A percentile compares a stretch with the other conserved stretches of the same genome.
These are phyloP conservation scores for Acipenser ruthenus DNA, from an alignment of 2,797 vertebrate genomes.

Conservation along the genomic window DNA sequence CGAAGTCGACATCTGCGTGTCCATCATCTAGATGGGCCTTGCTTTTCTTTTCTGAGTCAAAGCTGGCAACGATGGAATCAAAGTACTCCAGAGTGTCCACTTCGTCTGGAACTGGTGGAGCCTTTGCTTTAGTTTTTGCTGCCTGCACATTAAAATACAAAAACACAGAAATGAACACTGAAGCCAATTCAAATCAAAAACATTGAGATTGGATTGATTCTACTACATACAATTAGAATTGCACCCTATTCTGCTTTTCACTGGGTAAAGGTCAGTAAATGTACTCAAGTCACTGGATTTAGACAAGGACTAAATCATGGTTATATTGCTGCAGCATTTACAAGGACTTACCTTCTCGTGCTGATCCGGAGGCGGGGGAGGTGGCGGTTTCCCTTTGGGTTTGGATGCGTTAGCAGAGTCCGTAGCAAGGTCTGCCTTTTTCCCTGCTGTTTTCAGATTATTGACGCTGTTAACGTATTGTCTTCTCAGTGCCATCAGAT, in stretches of 20 bases:
- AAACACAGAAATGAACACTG: not conserved
- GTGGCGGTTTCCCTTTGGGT: constrained; percentile 53
- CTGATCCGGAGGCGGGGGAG: constrained; percentile 39
- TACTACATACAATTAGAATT: not conserved
- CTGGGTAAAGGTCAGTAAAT: too few species aligned
- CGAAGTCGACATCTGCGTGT: constrained; percentile 85
- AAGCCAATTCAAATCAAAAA: not conserved
- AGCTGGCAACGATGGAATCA: constrained; percentile 81
- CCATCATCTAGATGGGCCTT: constrained; percentile 56
- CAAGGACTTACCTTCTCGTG: constrained; percentile 52
- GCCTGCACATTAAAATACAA: constrained; percentile 28
- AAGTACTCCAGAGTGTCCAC: constrained; percentile 83
- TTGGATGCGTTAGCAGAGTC: constrained; percentile 43
- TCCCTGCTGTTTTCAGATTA: constrained; percentile 57
- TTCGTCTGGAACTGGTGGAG: constrained; percentile 60
- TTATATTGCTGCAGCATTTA: not conserved
- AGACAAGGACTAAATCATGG: not conserved
- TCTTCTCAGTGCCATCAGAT: constrained; percentile 79
- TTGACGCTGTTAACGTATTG: constrained; percentile 75
- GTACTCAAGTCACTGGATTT: too few species aligned
- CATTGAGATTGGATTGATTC: too few species aligned
- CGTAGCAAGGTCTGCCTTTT: constrained; percentile 29
- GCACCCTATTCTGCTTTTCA: too few species aligned
- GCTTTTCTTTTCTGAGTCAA: constrained; percentile 64
- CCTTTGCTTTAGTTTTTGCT: constrained; percentile 39